Evolutionary conservation across 2,113 vertebrate species (phyloP).

Genomic region (Camarhynchus parvulus): DNA sequence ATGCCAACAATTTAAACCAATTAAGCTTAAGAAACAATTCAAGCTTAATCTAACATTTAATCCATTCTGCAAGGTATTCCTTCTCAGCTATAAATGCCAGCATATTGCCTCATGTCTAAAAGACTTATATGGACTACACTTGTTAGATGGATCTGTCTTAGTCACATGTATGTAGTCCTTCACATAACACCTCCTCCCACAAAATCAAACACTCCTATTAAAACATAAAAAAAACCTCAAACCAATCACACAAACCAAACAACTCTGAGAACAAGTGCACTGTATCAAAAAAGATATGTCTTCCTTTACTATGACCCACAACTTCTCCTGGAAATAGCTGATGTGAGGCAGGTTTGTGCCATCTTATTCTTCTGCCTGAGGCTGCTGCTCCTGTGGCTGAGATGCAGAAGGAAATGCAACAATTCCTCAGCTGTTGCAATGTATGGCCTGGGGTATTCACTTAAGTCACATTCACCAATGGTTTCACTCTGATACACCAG

Average conservation of each 20-base stretch:
- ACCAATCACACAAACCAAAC: not conserved
- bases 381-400: not conserved
- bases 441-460: not conserved
- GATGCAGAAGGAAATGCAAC: not conserved
- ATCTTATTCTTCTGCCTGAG: not conserved
- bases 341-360: not conserved
- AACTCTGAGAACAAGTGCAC: not conserved
- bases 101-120: not conserved
- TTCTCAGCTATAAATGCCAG: not conserved
- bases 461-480: not conserved
- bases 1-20: not conserved
- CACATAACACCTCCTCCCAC: not conserved
- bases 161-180: not conserved
- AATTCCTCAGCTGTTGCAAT: not conserved
- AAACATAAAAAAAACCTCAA: not conserved
- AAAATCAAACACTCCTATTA: not conserved
- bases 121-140: not conserved
- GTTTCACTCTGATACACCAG: not conserved
- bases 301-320: not conserved
- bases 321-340: not conserved
- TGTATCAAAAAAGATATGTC: not conserved
- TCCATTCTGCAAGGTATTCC: not conserved
- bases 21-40: not conserved
- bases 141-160: not conserved
- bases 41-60: not conserved